Base-by-base conservation (phyloP, 2,888 invertebrate species). In the Odiellus spinosus region DNA sequence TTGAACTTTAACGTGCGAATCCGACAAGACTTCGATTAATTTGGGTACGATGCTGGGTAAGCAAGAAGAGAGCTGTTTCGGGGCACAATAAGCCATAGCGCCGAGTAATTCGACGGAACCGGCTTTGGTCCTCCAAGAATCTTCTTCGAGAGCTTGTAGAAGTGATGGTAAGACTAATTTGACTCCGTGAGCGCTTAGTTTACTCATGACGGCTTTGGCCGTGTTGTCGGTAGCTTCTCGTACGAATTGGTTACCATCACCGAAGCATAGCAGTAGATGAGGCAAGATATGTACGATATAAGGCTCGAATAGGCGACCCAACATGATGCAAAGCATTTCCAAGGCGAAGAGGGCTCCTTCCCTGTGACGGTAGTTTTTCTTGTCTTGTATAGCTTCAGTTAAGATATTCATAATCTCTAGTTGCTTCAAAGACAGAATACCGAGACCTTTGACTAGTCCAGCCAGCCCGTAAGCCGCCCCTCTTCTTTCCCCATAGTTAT, bases 61-160 rank as follows among this genome's bases (percentile, higher is more conserved):
- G 66, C 96, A 96, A 1, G 93, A 90, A 3, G 95, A 95, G 53
- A 99, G 71, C 67, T 99, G 98, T 66, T 95, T 93, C 0, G 98
- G 98, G 1, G 98, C 98, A 68, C 96, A 98, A 70, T 82, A 93
- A 0, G 96, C 95, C 95, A 98, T 96, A 11, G 93, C 88, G 10
- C 96, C 95, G 20, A 96, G 73, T 45, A 96, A 70, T 65, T 96
- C 95, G 47, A 95, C 87, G 0, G 93, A 91, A 77, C 81, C 88
- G 6, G 87, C 86, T 69, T 95, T 95, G 1, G 98, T 98, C 61
- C 98, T 73, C 98, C 98, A 99, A 14, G 93, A 91, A 68, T 98
- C 96, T 65, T 96, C 90, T 64, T 95, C 86, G 47, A 98, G 71
- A 32, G 93, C 96, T 58, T 82, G 80, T 52, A 98, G 71, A 53